Percentiles rank a stretch among this genome's conserved stretches.
These are phyloP conservation scores for Pipistrellus pygmaeus DNA, from an alignment of 2,797 vertebrate genomes.

Conservation along the genomic window DNA sequence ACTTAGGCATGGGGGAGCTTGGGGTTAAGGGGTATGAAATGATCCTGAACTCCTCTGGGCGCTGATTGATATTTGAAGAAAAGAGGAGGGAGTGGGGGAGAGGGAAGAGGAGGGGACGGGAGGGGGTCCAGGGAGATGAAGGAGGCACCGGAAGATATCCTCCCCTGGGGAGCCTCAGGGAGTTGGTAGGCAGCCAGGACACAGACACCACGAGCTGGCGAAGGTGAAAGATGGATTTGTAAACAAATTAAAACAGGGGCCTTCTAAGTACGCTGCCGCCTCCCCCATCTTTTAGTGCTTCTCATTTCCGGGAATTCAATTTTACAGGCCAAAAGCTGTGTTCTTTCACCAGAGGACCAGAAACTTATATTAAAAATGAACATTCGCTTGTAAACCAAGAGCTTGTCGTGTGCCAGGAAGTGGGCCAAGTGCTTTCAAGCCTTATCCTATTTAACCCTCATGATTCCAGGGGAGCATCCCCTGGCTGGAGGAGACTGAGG, in stretches of 20 bases:
- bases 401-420: background rate
- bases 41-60: background rate
- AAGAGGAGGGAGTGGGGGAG: background rate
- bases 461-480: background rate
- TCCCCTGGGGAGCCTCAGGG: background rate
- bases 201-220: background rate
- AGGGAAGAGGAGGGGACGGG: too few relatives aligned
- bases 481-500: background rate
- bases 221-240: background rate
- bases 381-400: background rate
- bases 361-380: background rate
- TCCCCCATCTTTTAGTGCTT: background rate
- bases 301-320: background rate
- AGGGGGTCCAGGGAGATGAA: background rate
- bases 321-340: background rate
- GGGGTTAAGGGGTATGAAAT: background rate
- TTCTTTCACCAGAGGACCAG: conserved; percentile 43
- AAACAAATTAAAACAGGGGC: background rate
- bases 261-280: background rate
- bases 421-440: background rate
- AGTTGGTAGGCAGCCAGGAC: background rate
- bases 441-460: background rate
- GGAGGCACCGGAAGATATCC: background rate
- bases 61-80: background rate
- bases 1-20: background rate